Evolutionary conservation across 2,797 vertebrate species (phyloP), one percentile per base, ranked within the genome.

Genomic region (Spea hammondii): DNA sequence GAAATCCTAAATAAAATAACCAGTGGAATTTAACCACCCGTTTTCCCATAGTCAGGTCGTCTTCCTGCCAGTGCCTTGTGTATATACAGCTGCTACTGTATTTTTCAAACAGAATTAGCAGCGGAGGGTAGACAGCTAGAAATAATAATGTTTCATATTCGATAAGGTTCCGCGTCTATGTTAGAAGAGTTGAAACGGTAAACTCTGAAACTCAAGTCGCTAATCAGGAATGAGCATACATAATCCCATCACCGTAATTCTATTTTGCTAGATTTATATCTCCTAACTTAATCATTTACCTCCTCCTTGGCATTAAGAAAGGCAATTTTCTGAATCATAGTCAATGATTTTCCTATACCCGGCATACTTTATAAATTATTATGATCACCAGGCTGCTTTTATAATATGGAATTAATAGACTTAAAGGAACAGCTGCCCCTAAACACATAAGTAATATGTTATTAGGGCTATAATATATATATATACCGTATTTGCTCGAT

Each of bases 211-310:
- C 53, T 72, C 51, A 59, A 69, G 53, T 9, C 74, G 59, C 70
- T 69, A 77, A 77, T 73, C 70, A 77, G 66, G 64, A 77, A 82
- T 69, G 75, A 72, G 57, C 44, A 54, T 54, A 77, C 65, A 65
- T 69, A 82, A 82, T 82, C 71, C 64, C 73, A 82, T 73, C 74
- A 77, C 4, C 49, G 65, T 82, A 73, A 82, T 82, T 68, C 64
- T 74, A 74, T 82, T 77, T 82, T 77, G 54, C 49, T 77, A 51
- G 74, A 82, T 82, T 82, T 50, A 70, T 70, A 78, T 77, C 75
- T 77, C 51, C 65, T 82, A 82, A 82, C 70, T 17, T 68, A 82
- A 82, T 82, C 75, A 73, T 78, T 82, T 74, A 74, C 80, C 80
- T 82, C 75, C 65, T 74, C 70, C 70, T 77, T 70, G 69, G 70